Conservation (phyloP, 2,113 vertebrate species). For the Panurus biarmicus region DNA sequence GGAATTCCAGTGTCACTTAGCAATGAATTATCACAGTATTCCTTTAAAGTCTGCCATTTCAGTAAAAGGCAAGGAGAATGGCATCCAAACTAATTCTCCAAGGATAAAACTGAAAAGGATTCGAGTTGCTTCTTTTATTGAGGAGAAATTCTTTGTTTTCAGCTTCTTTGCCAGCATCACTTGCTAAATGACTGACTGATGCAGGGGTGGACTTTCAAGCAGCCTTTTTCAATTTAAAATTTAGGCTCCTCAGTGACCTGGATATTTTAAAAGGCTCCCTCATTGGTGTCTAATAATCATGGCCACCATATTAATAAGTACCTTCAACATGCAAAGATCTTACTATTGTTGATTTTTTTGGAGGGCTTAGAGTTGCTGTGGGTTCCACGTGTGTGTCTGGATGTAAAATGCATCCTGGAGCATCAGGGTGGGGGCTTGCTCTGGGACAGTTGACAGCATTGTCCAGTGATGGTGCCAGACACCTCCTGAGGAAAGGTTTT, state of each 20-base stretch:
- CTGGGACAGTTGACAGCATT: accelerated
- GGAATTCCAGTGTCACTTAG: neutral
- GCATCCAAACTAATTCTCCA: neutral
- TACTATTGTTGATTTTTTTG: neutral
- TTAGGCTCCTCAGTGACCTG: neutral
- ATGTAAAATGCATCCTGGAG: neutral
- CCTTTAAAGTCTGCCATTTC: slow-evolving; percentile 16
- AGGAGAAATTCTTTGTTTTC: neutral
- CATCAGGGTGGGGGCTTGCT: neutral
- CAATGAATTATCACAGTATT: neutral
- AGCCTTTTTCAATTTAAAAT: neutral
- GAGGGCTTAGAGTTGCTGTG: neutral
- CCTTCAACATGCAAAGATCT: neutral
- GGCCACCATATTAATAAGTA: neutral
- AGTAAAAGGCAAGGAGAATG: neutral
- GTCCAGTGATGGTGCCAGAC: neutral
- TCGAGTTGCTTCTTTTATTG: neutral
- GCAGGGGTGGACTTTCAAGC: neutral
- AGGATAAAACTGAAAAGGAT: neutral
- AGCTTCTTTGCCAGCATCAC: neutral
- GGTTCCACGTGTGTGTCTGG: neutral
- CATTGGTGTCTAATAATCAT: neutral
- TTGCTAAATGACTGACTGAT: neutral
- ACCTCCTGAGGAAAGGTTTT: neutral
- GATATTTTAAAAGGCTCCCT: neutral